Base-by-base conservation (phyloP, 2,113 vertebrate species). In the Pipa parva region DNA sequence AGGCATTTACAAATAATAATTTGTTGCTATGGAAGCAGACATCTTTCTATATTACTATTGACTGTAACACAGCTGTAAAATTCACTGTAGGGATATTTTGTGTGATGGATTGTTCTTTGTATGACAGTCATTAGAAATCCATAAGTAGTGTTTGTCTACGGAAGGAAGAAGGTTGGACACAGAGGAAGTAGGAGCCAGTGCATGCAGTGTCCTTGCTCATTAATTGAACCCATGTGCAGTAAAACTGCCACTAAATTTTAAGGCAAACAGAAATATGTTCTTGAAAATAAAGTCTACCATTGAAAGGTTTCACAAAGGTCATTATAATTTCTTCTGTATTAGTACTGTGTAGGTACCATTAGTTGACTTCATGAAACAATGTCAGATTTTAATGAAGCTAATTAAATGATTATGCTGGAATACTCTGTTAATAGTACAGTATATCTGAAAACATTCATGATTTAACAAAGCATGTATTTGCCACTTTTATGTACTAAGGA, bases 181-280 rank as follows among this genome's bases (percentile, higher is more conserved):
- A 5, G 7, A 26, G 37, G 37, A 31, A 7, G 63, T 27, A 58
- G 39, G 27, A 25, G 21, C 22, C 28, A 33, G 26, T 27, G 37
- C 45, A 50, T 27, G 42, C 45, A 17, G 28, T 27, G 45, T 59
- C 42, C 51, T 67, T 59, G 42, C 33, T 37, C 55, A 50, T 67
- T 24, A 59, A 59, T 67, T 67, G 55, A 68, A 59, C 21, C 20
- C 22, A 42, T 37, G 42, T n/a, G 24, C 24, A 50, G 49, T 59
- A 60, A 51, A 68, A 39, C 52, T 3, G n/a, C 21, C 29, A 18
- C 37, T 18, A 42, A 7, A 37, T 49, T 59, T 50, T 17, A 58
- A 49, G 55, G 4, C 27, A 12, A 25, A 37, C 8, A 2, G 56
- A 60, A 60, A 60, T 18, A 2, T 51, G 45, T 50, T 67, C 59